Evolutionary conservation across 1,140 invertebrate genomes (phyloP).

Genomic region (Drosophila pseudoobscura): DNA sequence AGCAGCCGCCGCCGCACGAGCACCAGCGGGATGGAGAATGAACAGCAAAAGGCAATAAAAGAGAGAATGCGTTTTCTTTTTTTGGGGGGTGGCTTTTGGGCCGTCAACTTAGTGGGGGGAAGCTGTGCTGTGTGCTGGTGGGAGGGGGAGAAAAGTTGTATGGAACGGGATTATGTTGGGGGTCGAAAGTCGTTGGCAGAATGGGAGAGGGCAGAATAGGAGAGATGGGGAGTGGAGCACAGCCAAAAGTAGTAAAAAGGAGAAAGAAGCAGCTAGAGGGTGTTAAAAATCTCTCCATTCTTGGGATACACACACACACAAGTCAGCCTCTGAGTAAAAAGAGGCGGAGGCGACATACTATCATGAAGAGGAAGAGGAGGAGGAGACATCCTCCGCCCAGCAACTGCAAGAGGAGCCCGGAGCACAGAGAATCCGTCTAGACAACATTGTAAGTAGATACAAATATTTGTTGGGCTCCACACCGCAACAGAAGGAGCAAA

Average conservation of each 20-base stretch:
- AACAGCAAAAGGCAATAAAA: conserved; percentile 36
- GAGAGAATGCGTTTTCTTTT: conserved; percentile 65
- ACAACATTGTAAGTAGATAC: conserved; percentile 68
- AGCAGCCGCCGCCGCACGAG: neutral
- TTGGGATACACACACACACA: conserved; percentile 40
- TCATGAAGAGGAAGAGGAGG: no score
- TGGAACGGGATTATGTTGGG: conserved; percentile 10
- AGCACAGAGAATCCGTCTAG: conserved; percentile 53
- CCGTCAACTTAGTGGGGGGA: neutral
- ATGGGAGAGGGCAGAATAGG: conserved; percentile 19
- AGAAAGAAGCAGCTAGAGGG: conserved; percentile 40
- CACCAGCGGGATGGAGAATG: no score
- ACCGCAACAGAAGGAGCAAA: conserved; percentile 1
- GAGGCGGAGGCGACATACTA: neutral
- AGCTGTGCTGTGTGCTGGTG: neutral
- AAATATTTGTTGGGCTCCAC: conserved; percentile 48
- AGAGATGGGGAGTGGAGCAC: conserved; percentile 51
- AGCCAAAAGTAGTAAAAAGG: conserved; percentile 71
- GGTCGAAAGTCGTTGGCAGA: conserved; percentile 40
- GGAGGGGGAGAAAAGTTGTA: conserved; percentile 1
- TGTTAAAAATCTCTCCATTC: conserved; percentile 20
- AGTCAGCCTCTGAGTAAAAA: conserved; percentile 1
- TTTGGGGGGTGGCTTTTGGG: conserved; percentile 61
- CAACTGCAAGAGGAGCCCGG: conserved; percentile 11
- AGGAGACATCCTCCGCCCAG: neutral